Percentiles rank a stretch among this genome's conserved stretches.
These are phyloP conservation scores for Drosophila sechellia DNA, from an alignment of 1,140 invertebrate genomes.

Conservation along the genomic window DNA sequence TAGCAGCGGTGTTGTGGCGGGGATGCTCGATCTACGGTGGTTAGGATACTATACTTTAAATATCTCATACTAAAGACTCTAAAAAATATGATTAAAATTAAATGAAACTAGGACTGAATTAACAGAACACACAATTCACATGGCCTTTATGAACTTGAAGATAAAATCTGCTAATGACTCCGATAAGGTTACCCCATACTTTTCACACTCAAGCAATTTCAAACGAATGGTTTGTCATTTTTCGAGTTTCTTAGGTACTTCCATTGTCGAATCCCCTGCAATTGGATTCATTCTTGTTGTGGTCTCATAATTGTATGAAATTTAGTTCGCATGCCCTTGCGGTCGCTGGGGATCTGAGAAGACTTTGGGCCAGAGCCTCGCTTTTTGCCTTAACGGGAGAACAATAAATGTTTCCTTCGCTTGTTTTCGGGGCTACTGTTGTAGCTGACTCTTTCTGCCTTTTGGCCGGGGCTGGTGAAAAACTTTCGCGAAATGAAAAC, in stretches of 20 bases:
- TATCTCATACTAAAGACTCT: too few species aligned
- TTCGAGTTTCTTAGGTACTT: background rate
- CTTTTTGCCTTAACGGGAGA: conserved; percentile 77
- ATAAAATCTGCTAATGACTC: too few species aligned
- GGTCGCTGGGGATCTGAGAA: conserved; percentile 58
- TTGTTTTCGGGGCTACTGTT: conserved; percentile 45
- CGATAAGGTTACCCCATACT: too few species aligned
- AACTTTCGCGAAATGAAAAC: conserved; percentile 80
- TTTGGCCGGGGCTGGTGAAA: conserved; percentile 54
- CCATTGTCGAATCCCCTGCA: conserved; percentile 3
- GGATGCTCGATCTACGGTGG: conserved; percentile 4
- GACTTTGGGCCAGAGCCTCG: conserved; percentile 44
- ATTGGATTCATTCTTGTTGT: conserved; percentile 48
- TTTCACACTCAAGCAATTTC: too few species aligned
- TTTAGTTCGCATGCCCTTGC: conserved; percentile 83
- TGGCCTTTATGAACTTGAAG: too few species aligned
- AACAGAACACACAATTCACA: too few species aligned
- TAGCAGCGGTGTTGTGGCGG: conserved; percentile 23
- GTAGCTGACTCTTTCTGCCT: conserved; percentile 16
- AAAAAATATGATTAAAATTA: too few species aligned
- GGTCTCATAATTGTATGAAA: conserved; percentile 82
- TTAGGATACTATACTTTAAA: too few species aligned
- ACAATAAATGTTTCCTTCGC: conserved; percentile 74
- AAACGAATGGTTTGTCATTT: too few species aligned
- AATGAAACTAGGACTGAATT: too few species aligned